A percentile compares a stretch with the other conserved stretches of the same genome.
Evolutionary conservation across 2,888 invertebrate species (phyloP).

Genomic region (Aricia artaxerxes): DNA sequence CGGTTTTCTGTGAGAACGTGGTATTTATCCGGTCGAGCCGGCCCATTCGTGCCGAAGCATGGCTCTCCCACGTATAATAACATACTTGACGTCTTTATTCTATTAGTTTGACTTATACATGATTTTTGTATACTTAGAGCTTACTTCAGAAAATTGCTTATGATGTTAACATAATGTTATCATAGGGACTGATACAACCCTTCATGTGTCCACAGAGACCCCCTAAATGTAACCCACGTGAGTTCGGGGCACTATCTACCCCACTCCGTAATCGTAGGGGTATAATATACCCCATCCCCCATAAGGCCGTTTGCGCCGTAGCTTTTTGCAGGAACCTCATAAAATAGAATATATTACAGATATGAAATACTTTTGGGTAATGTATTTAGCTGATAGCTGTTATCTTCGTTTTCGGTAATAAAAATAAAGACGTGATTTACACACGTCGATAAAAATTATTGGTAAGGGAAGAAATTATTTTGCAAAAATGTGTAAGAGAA

Average conservation of each 20-base stretch:
- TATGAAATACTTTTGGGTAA: neutral
- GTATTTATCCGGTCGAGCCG: too few relatives aligned
- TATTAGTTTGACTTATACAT: too few relatives aligned
- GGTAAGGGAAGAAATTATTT: neutral
- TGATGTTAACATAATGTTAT: neutral
- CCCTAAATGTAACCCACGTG: conserved; percentile 8
- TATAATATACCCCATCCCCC: neutral
- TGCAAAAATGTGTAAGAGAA: neutral
- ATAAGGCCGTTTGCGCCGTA: neutral
- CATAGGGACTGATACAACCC: conserved; percentile 1
- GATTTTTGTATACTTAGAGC: too few relatives aligned
- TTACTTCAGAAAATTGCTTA: too few relatives aligned
- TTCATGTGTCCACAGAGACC: conserved; percentile 11
- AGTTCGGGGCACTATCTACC: conserved; percentile 5
- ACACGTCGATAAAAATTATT: neutral
- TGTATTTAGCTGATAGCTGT: neutral
- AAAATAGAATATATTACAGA: conserved; percentile 4
- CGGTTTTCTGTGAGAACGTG: too few relatives aligned
- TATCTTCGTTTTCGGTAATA: neutral
- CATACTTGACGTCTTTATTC: too few relatives aligned
- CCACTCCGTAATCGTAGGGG: neutral
- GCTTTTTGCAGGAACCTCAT: neutral
- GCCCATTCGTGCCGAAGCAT: too few relatives aligned
- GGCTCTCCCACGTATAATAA: too few relatives aligned
- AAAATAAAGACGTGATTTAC: neutral